Evolutionary conservation across 2,113 vertebrate genomes (phyloP), one percentile per base, ranked within the genome.

Genomic region (Naja naja): DNA sequence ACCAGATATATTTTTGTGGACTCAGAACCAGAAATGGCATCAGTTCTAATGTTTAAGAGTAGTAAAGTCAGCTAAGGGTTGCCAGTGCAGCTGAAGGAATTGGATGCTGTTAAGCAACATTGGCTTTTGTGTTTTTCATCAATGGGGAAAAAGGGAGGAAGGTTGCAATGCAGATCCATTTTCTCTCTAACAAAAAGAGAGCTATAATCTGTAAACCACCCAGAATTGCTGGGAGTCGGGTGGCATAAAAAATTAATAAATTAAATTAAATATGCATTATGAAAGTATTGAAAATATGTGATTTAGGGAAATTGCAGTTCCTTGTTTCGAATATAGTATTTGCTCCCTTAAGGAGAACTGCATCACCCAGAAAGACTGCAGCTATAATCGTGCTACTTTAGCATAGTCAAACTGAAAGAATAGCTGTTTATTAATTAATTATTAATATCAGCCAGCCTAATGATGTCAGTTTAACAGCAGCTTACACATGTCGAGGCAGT

Each of bases 351-450:
- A 97, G 97, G 97, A 97, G 97, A 98, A 98, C 98, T 98, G 97
- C 12, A 7, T 97, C 97, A 95, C 97, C 96, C 97, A 97, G 97
- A 94, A 97, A 96, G 96, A 97, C 92, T 95, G 95, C 94, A 96
- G 97, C 96, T 96, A 98, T 98, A 97, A 97, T 97, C 97, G 97
- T 97, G 92, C 4, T 34, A 88, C 91, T 96, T 95, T 97, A 94
- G 95, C 95, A 96, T 95, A 93, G 94, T 91, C 97, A 88, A 89
- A 95, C 96, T 95, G 95, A 95, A 97, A 96, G 94, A 98, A 97
- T 97, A 98, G 97, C 97, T 97, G 96, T 97, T 97, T 97, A 98
- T 98, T 98, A 98, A 98, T 98, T 98, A 98, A 97, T 96, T 96
- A 96, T 97, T 98, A 98, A 98, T 96, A 97, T 96, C 97, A 96